Percentiles rank a stretch among this genome's conserved stretches.
Evolutionary conservation across 1,140 invertebrate genomes (phyloP).

Genomic region (Ips nitidus): DNA sequence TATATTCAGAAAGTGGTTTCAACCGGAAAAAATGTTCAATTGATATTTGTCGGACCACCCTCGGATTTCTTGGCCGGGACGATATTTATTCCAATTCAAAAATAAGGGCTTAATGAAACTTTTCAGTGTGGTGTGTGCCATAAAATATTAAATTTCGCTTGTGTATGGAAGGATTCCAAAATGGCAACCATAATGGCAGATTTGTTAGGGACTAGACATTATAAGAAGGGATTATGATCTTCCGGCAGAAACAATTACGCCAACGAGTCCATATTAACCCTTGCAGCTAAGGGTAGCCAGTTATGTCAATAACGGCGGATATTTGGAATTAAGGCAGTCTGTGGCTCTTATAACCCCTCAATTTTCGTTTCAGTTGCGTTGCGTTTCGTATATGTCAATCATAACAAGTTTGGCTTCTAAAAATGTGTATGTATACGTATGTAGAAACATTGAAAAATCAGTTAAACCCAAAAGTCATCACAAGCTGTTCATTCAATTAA

Average conservation of each 20-base stretch:
- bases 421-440: no score
- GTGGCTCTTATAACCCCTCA: conserved; percentile 37
- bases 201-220: conserved; percentile 53
- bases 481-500: no score
- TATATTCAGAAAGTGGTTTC: conserved; percentile 49
- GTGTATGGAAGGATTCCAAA: conserved; percentile 24
- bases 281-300: conserved; percentile 46
- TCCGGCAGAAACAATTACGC: conserved; percentile 54
- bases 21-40: conserved; percentile 50
- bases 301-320: conserved; percentile 54
- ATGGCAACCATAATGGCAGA: conserved; percentile 51
- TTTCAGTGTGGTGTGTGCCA: no score
- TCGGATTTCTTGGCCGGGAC: conserved; percentile 38
- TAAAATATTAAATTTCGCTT: no score
- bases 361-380: conserved; percentile 1
- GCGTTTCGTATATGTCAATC: conserved; percentile 12
- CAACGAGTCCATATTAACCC: conserved; percentile 53
- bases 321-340: conserved; percentile 53
- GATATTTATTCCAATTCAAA: no score
- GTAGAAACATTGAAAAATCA: no score
- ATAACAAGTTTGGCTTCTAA: not conserved
- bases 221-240: conserved; percentile 53
- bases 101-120: no score
- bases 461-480: no score
- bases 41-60: conserved; percentile 45